A percentile compares a stretch with the other conserved stretches of the same genome.
These are phyloP conservation scores for Gopherus flavomarginatus DNA, from an alignment of 2,113 vertebrate genomes.

Conservation along the genomic window DNA sequence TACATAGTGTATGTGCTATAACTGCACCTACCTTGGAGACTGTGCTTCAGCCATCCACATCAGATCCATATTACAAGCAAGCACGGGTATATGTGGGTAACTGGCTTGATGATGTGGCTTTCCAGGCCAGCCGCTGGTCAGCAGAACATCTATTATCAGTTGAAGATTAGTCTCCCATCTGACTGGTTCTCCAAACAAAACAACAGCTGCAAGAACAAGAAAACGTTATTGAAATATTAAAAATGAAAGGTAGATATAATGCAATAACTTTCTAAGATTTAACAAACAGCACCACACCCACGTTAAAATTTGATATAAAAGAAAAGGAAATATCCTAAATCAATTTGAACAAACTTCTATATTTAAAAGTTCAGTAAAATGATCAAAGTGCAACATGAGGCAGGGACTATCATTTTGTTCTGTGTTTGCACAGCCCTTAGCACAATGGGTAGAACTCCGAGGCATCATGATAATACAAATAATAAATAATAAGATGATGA, in stretches of 20 bases:
- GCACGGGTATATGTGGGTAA: conserved; percentile 83
- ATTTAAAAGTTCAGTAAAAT: background rate
- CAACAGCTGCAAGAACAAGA: conserved; percentile 76
- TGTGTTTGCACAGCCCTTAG: background rate
- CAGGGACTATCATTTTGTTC: background rate
- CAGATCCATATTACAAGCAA: conserved; percentile 92
- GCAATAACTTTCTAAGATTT: background rate
- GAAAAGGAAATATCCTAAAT: background rate
- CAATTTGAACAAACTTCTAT: background rate
- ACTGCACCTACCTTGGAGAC: conserved; percentile 82
- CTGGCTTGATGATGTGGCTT: conserved; percentile 62
- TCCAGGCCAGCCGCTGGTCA: conserved; percentile 88
- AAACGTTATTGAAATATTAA: background rate
- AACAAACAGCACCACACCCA: background rate
- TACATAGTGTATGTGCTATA: accelerated
- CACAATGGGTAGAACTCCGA: too few relatives aligned
- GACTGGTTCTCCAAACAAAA: conserved; percentile 91
- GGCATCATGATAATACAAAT: background rate
- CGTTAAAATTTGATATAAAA: background rate
- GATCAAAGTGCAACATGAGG: background rate
- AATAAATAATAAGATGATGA: background rate
- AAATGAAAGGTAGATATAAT: background rate
- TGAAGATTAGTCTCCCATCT: conserved; percentile 93
- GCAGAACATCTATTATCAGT: conserved; percentile 87
- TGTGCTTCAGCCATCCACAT: conserved; percentile 92